A percentile compares a stretch with the other conserved stretches of the same genome.
These are phyloP conservation scores for Marasmarcha lunaedactyla DNA, from an alignment of 2,888 invertebrate genomes.

Conservation along the genomic window DNA sequence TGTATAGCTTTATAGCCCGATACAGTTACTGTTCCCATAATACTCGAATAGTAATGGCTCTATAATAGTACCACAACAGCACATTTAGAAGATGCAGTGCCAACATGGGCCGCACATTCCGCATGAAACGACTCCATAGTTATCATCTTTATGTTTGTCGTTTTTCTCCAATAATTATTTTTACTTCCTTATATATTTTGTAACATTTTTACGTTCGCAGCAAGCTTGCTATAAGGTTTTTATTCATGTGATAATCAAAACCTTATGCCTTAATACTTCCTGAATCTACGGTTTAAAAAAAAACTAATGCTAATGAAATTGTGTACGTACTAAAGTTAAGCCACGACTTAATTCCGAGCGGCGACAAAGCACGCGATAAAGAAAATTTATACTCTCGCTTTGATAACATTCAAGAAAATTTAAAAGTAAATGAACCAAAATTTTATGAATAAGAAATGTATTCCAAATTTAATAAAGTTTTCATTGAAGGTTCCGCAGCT, in stretches of 20 bases:
- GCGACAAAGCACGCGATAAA: conserved; percentile 20
- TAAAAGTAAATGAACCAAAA: conserved; percentile 13
- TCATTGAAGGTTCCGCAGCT: not conserved
- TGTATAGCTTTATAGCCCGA: conserved; percentile 44
- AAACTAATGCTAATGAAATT: no score
- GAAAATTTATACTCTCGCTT: conserved; percentile 18
- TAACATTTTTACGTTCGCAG: no score
- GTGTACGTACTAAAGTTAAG: not conserved
- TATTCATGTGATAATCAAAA: no score
- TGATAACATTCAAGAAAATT: conserved; percentile 12
- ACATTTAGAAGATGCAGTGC: conserved; percentile 41
- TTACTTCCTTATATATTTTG: no score
- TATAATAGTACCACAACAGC: conserved; percentile 36
- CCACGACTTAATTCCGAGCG: conserved; percentile 13
- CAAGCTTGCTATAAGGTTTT: no score
- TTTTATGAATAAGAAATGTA: not conserved
- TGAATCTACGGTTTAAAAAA: no score
- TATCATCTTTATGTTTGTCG: not conserved
- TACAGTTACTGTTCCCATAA: conserved; percentile 31
- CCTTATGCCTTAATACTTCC: no score
- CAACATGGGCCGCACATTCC: conserved; percentile 25
- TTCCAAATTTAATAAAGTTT: conserved; percentile 1
- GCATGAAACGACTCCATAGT: not conserved
- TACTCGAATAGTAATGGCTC: conserved; percentile 34
- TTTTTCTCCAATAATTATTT: not conserved